These are phyloP conservation scores for Apotomis betuletana DNA, from an alignment of 2,888 invertebrate genomes.

Conservation along the genomic window DNA sequence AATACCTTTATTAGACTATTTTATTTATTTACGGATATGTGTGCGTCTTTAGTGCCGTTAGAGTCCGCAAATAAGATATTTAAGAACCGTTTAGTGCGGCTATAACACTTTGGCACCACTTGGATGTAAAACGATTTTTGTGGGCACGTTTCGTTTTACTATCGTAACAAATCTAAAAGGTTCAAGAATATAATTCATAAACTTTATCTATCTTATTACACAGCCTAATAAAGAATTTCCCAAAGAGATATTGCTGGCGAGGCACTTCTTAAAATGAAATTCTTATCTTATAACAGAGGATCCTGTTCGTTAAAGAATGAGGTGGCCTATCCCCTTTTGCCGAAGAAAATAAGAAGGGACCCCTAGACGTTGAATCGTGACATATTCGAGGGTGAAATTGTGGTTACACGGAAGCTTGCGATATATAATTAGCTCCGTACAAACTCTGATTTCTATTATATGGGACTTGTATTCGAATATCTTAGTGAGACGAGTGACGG, in stretches of 20 bases:
- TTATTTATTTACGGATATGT: constrained; percentile 6
- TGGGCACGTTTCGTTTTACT: constrained; percentile 2
- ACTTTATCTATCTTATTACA: constrained; percentile 30
- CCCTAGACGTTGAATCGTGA: neutral
- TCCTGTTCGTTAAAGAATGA: constrained; percentile 45
- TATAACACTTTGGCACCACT: neutral
- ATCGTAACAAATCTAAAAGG: neutral
- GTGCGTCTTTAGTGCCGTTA: constrained; percentile 37
- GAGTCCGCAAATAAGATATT: constrained; percentile 46
- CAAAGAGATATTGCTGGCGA: constrained; percentile 46
- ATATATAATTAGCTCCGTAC: too few species aligned
- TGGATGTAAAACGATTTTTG: neutral
- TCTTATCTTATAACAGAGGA: constrained; percentile 57
- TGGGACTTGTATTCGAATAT: too few species aligned
- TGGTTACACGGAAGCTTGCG: too few species aligned
- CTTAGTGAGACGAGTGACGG: too few species aligned
- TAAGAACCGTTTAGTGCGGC: constrained; percentile 44
- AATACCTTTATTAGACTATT: constrained; percentile 1
- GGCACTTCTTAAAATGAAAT: constrained; percentile 62
- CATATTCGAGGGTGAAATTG: neutral
- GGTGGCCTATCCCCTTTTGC: neutral
- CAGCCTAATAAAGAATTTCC: constrained; percentile 25
- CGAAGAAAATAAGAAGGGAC: constrained; percentile 5
- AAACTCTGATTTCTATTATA: too few species aligned
- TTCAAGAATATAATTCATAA: constrained; percentile 27